Percentiles rank a stretch among this genome's conserved stretches.
These are phyloP conservation scores for Brachyhypopomus gauderio DNA, from an alignment of 2,113 vertebrate genomes.

Conservation along the genomic window DNA sequence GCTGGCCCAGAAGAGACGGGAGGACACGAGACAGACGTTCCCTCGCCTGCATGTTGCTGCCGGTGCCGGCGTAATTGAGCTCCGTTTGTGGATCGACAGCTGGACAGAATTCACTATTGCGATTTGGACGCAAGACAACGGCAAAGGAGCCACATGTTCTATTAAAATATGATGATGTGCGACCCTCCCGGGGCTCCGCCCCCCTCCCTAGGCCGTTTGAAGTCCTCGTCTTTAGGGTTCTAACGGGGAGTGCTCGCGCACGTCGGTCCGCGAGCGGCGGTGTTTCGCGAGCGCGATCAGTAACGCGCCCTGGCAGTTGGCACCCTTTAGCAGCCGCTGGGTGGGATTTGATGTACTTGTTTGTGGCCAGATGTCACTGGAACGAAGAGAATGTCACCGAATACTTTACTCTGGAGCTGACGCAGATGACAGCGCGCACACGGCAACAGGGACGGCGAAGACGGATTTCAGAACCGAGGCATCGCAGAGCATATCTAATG, in stretches of 20 bases:
- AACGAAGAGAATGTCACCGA: conserved; percentile 54
- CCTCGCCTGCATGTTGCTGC: conserved; percentile 37
- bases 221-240: conserved; percentile 74
- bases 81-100: conserved; percentile 70
- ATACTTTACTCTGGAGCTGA: conserved; percentile 64
- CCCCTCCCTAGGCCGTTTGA: conserved; percentile 63
- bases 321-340: conserved; percentile 58
- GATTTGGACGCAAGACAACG: conserved; percentile 67
- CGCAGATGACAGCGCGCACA: conserved; percentile 27
- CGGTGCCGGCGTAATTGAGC: conserved; percentile 62
- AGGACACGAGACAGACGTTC: not conserved
- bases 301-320: conserved; percentile 64
- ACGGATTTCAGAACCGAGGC: not conserved
- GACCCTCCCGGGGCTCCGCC: conserved; percentile 54
- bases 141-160: conserved; percentile 68
- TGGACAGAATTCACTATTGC: conserved; percentile 73
- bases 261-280: conserved; percentile 53
- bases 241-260: conserved; percentile 65
- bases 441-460: conserved; percentile 52
- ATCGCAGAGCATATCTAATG: not conserved
- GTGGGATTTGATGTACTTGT: conserved; percentile 64
- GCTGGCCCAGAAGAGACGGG: conserved; percentile 22
- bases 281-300: conserved; percentile 30
- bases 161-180: conserved; percentile 77
- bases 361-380: conserved; percentile 69